These are phyloP conservation scores for Colinus virginianus DNA, from an alignment of 2,113 vertebrate genomes.

Conservation along the genomic window DNA sequence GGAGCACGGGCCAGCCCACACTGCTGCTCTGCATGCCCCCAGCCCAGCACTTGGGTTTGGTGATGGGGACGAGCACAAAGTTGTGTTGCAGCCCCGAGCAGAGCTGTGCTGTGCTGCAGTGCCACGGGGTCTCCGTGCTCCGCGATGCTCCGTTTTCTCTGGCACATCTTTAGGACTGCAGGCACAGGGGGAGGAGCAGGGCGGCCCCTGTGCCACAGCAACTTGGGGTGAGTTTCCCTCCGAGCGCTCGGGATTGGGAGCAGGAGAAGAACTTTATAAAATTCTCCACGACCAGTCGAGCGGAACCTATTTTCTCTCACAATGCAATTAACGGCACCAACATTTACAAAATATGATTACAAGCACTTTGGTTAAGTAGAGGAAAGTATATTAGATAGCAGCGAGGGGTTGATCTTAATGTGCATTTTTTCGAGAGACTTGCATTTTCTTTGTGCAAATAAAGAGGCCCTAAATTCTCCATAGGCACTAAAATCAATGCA, in stretches of 20 bases:
- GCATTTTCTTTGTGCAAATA: conserved; percentile 99
- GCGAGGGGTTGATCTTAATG: conserved; percentile 99
- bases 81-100: background rate
- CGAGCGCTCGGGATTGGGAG: conserved; percentile 85
- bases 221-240: conserved; percentile 83
- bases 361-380: conserved; percentile 98
- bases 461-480: conserved; percentile 99
- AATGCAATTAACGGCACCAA: conserved; percentile 99
- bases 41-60: background rate
- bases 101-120: accelerated
- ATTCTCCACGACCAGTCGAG: conserved; percentile 92
- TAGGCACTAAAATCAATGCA: conserved; percentile 99
- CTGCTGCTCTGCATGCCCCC: background rate
- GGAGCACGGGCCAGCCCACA: accelerated
- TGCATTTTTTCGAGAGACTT: conserved; percentile 95
- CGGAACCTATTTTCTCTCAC: conserved; percentile 98
- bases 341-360: conserved; percentile 99
- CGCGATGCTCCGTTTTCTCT: accelerated
- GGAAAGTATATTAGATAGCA: conserved; percentile 99
- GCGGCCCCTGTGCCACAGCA: background rate
- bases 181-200: accelerated
- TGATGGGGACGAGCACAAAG: accelerated
- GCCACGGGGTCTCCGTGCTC: accelerated
- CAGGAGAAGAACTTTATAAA: conserved; percentile 93
- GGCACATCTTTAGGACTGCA: background rate